Conservation (phyloP, 2,113 vertebrate genomes). For the Ia io region DNA sequence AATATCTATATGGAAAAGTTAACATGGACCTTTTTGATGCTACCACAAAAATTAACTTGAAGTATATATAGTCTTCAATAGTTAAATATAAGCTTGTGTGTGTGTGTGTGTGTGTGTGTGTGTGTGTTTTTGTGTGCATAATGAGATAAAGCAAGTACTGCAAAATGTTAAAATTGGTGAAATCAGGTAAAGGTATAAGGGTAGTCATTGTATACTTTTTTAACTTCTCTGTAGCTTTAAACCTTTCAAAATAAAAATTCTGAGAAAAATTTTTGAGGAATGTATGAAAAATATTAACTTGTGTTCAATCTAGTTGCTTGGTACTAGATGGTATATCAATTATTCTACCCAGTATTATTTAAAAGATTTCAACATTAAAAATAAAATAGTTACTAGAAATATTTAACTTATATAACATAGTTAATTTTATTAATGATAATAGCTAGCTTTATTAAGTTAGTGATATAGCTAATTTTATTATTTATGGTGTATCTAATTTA, state of each 20-base stretch:
- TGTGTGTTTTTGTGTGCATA: no score
- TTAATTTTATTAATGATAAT: neutral
- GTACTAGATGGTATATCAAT: neutral
- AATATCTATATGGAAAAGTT: neutral
- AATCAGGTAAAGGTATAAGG: neutral
- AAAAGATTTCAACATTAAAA: neutral
- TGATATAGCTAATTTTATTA: neutral
- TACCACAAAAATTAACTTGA: neutral
- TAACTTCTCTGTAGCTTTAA: neutral
- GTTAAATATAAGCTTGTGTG: neutral
- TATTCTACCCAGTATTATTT: neutral
- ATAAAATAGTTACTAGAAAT: neutral
- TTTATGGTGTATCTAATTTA: neutral
- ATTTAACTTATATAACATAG: neutral
- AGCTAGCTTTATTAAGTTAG: neutral
- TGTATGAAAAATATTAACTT: constrained; percentile 14
- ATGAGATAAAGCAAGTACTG: neutral
- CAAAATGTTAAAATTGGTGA: neutral
- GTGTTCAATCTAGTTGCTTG: neutral
- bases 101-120: fast-evolving
- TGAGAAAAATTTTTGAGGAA: neutral
- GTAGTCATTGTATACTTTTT: neutral
- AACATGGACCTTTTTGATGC: neutral
- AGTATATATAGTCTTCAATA: neutral
- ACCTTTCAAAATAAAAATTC: neutral